Base-by-base conservation (phyloP, 2,888 invertebrate genomes). In the Lordiphosa fenestrarum region DNA sequence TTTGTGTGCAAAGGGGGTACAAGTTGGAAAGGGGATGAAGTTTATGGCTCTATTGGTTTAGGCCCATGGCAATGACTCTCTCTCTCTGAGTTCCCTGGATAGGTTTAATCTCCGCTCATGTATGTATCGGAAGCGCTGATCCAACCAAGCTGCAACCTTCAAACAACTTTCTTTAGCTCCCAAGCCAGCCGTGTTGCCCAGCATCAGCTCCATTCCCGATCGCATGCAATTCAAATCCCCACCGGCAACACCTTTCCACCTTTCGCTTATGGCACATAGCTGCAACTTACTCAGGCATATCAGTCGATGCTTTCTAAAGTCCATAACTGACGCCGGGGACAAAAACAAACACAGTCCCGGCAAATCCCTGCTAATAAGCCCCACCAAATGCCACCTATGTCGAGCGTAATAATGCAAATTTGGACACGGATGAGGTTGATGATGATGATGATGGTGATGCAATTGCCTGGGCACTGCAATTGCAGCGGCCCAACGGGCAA, bases 191-290 rank as follows among this genome's bases (percentile, higher is more conserved):
- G 39, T 30, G 57, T 51, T 40, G 36, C 47, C 61, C 60, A 57
- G 61, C 49, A 15, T 30, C 30, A 30, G 30, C 10, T 30, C 3
- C 30, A 30, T 30, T 41, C 37, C 46, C 56, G 41, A 41, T 55
- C 40, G 53, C 53, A 49, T 59, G 60, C 53, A 53, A 59, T 63
- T 53, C 67, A 61, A 71, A 48, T 60, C 58, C 46, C 41, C 54
- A 63, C 57, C 48, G 81, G 51, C 73, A 78, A 82, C 75, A 84
- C 77, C 84, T 81, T 81, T 84, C 73, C 71, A 73, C 84, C 77
- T 84, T 84, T 77, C 81, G 81, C 84, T 73, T 13, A 48, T 44
- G 62, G 62, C 70, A 59, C 72, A 84, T 77, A 58, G 69, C 64
- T 63, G 66, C 63, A 62, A 81, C 71, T 69, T 81, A 73, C 71